A percentile compares a stretch with the other conserved stretches of the same genome.
These are phyloP conservation scores for Bombycilla garrulus DNA, from an alignment of 2,113 vertebrate genomes.

Conservation along the genomic window DNA sequence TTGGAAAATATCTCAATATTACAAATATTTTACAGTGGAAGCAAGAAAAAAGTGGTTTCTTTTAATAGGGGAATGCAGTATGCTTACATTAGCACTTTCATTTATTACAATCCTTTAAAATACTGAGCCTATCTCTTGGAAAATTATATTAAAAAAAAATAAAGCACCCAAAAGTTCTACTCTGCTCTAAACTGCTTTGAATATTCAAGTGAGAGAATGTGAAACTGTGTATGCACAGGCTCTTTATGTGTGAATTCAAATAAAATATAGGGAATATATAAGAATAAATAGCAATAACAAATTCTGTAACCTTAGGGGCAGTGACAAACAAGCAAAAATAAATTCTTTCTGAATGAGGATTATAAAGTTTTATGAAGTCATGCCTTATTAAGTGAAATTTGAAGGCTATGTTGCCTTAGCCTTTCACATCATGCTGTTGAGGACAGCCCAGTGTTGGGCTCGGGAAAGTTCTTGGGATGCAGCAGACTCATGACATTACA, in stretches of 20 bases:
- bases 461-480: neutral
- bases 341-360: neutral
- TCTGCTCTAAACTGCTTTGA: neutral
- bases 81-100: neutral
- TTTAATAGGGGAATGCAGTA: neutral
- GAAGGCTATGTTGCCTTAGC: neutral
- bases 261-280: neutral
- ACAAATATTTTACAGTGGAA: neutral
- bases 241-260: neutral
- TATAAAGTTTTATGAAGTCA: neutral
- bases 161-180: neutral
- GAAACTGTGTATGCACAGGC: accelerated
- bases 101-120: neutral
- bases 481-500: neutral
- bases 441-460: accelerated
- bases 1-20: neutral
- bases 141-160: neutral
- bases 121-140: neutral
- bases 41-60: neutral
- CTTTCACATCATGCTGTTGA: neutral
- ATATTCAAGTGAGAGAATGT: neutral
- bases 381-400: neutral
- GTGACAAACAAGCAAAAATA: neutral
- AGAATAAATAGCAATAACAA: neutral
- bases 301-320: neutral